Evolutionary conservation across 2,888 invertebrate genomes (phyloP), one percentile per base, ranked within the genome.

Genomic region (Tanytarsus gracilentus): DNA sequence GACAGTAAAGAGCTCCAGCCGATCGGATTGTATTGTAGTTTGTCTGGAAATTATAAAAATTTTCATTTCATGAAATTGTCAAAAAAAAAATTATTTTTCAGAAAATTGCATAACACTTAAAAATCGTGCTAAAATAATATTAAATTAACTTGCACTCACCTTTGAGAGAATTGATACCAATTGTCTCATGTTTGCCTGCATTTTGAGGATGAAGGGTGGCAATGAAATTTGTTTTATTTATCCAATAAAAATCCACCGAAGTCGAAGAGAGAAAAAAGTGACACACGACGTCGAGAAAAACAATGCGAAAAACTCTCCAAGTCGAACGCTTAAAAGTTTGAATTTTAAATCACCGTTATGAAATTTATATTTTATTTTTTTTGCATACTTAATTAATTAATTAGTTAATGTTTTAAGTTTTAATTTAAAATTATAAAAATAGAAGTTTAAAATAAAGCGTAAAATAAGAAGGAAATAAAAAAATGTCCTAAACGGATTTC

Each of bases 1-100:
- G 78, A 49, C 74, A 70, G 62, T 72, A 72, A 2, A 74, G 58
- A 2, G 71, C 68, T 29, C 74, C 73, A 51, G 58, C 27, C 48
- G 48, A 21, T 29, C 58, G 48, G n/a, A 58, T 23, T 5, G 58
- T 26, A 29, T 30, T 58, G 29, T 73, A 64, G 61, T 73, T 73
- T 14, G 71, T 49, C 50, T 50, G 7, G 5, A 50, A 50, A 30
- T 25, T 8, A 9, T 8, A 44, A 18, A 23, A 18, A 44, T 23
- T 4, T 4, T 9, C 18, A 44, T 44, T 44, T 6, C 27, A 18
- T 40, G 16, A 40, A 7, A 3, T 18, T 40, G 40, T 16, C 14
- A 18, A 11, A 40, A 40, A 40, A 40, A 14, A 39, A 23, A 25
- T 39, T 53, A 23, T 36, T 11, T 39, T 36, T 56, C 9, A 11